A percentile compares a stretch with the other conserved stretches of the same genome.
phyloP scores from a whole-genome alignment of 2,888 invertebrate species.

The Dioctria rufipes region DNA sequence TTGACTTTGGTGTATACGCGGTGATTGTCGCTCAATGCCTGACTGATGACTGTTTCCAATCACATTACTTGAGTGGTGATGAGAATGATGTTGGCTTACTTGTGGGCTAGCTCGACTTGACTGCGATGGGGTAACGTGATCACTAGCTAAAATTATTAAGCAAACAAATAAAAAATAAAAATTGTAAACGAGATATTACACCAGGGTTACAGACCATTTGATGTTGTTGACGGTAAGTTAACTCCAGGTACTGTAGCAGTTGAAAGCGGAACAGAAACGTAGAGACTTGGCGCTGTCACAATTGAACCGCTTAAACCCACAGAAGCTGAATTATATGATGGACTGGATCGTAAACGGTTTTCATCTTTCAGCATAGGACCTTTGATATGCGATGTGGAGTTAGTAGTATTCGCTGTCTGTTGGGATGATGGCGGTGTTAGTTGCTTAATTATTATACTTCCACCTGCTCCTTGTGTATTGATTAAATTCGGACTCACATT shows the following conservation, averaged over 20 bases:
- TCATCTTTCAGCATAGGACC: conserved; percentile 57
- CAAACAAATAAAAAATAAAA: background rate
- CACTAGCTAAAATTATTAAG: conserved; percentile 28
- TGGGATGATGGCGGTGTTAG: conserved; percentile 56
- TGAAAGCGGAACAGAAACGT: conserved; percentile 78
- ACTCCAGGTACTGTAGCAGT: conserved; percentile 72
- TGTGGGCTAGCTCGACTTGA: conserved; percentile 62
- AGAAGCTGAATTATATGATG: conserved; percentile 55
- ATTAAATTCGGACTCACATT: conserved; percentile 63
- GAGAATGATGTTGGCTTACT: conserved; percentile 66
- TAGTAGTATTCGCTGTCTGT: conserved; percentile 29
- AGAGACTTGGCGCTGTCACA: conserved; percentile 73
- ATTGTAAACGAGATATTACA: background rate
- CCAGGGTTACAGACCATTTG: conserved; percentile 56
- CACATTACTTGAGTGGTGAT: conserved; percentile 55
- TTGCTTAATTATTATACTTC: conserved; percentile 53
- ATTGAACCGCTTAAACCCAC: conserved; percentile 60
- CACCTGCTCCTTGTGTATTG: conserved; percentile 33
- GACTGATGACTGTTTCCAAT: conserved; percentile 31
- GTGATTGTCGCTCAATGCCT: conserved; percentile 62
- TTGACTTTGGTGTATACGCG: conserved; percentile 63
- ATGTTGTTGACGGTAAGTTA: conserved; percentile 67
- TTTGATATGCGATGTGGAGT: conserved; percentile 55
- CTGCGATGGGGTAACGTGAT: conserved; percentile 52
- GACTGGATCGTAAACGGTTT: conserved; percentile 55